A percentile compares a stretch with the other conserved stretches of the same genome.
Evolutionary conservation across 2,113 vertebrate genomes (phyloP).

Genomic region (Hippocampus comes): DNA sequence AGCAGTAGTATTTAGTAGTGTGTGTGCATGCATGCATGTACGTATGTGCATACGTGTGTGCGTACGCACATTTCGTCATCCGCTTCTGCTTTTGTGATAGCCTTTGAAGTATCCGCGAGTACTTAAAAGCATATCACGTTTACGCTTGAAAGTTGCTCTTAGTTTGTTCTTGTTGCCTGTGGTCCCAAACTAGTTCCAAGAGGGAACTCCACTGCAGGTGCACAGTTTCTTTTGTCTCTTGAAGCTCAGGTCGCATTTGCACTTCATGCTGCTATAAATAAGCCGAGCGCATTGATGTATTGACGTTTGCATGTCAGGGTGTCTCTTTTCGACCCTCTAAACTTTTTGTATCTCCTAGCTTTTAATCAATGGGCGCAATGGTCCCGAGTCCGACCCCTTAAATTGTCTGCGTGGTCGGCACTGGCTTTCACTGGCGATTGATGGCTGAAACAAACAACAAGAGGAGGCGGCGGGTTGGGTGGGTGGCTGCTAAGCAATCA

Average conservation of each 20-base stretch:
- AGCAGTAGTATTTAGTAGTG: too few relatives aligned
- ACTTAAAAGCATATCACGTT: too few relatives aligned
- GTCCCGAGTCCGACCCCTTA: not conserved
- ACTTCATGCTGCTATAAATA: not conserved
- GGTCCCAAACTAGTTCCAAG: not conserved
- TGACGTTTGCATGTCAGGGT: not conserved
- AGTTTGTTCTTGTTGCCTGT: too few relatives aligned
- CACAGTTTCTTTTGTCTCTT: not conserved
- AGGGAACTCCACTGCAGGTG: not conserved
- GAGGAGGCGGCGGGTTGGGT: not conserved
- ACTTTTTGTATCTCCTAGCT: slow-evolving; percentile 3
- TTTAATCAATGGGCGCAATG: not conserved
- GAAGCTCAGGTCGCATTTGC: not conserved
- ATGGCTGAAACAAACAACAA: slow-evolving; percentile 28
- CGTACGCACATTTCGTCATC: too few relatives aligned
- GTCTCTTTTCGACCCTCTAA: not conserved
- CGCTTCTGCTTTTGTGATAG: too few relatives aligned
- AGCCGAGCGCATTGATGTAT: not conserved
- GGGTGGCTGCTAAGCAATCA: slow-evolving; percentile 9
- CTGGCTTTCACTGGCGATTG: slow-evolving; percentile 24
- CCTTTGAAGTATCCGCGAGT: too few relatives aligned
- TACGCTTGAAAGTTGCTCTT: too few relatives aligned
- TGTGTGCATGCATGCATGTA: too few relatives aligned
- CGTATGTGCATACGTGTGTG: too few relatives aligned
- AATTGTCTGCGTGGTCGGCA: not conserved